These are phyloP conservation scores for Muscicapa comitata DNA, from an alignment of 2,797 vertebrate species.

Conservation along the genomic window DNA sequence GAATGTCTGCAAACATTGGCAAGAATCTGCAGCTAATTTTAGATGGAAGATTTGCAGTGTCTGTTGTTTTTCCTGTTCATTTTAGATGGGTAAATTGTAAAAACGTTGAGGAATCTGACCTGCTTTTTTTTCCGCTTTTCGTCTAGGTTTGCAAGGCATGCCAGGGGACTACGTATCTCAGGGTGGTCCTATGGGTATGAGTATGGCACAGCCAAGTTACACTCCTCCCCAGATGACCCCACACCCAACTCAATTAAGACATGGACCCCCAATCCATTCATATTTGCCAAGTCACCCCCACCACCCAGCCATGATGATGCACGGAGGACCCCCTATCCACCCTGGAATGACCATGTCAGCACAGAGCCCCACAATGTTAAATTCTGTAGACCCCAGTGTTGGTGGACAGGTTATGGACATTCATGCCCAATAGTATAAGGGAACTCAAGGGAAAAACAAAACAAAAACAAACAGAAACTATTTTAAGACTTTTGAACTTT, in stretches of 20 bases:
- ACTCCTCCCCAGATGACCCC: constrained; percentile 91
- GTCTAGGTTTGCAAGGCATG: constrained; percentile 94
- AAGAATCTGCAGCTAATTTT: constrained; percentile 83
- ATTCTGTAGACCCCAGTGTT: constrained; percentile 88
- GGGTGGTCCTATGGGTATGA: constrained; percentile 98
- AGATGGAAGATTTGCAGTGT: constrained; percentile 82
- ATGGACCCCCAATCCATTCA: constrained; percentile 86
- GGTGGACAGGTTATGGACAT: constrained; percentile 93
- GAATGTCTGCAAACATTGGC: constrained; percentile 84
- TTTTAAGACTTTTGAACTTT: constrained; percentile 96
- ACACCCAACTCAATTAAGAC: constrained; percentile 88
- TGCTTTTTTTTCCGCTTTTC: constrained; percentile 69
- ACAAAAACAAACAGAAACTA: constrained; percentile 75
- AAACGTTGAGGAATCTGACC: constrained; percentile 75
- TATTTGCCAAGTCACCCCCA: constrained; percentile 88
- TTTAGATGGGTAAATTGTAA: constrained; percentile 77
- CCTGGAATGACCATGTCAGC: constrained; percentile 92
- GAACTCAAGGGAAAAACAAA: constrained; percentile 85
- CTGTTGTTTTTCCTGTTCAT: constrained; percentile 78
- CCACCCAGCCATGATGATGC: constrained; percentile 93
- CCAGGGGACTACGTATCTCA: constrained; percentile 96
- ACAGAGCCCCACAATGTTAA: constrained; percentile 89
- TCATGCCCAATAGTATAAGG: constrained; percentile 91
- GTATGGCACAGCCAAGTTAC: constrained; percentile 93
- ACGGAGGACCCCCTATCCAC: constrained; percentile 91